Evolutionary conservation across 2,113 vertebrate species (phyloP).

Genomic region (Oxyruncus cristatus): DNA sequence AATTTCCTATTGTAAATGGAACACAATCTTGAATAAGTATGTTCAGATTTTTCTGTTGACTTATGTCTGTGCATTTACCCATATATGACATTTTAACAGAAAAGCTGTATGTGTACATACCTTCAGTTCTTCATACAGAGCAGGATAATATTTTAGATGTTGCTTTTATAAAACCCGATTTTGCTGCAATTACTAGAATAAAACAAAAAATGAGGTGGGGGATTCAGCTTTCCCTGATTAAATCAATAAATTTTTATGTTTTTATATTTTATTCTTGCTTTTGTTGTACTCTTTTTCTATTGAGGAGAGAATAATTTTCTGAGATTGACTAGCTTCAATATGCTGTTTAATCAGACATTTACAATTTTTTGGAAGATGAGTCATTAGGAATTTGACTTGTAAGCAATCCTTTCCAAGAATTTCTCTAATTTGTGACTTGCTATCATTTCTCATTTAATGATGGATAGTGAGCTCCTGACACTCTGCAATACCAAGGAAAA

Average conservation of each 20-base stretch:
- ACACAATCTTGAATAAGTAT: not conserved
- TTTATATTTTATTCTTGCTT: not conserved
- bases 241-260: not conserved
- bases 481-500: not conserved
- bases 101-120: not conserved
- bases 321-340: not conserved
- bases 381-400: constrained; percentile 26
- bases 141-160: not conserved
- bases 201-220: not conserved
- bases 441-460: not conserved
- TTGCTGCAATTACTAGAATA: not conserved
- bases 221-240: not conserved
- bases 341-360: not conserved
- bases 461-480: not conserved
- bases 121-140: not conserved
- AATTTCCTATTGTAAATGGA: not conserved
- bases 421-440: not conserved
- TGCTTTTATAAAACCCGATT: not conserved
- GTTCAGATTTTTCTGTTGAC: not conserved
- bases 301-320: not conserved
- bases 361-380: not conserved
- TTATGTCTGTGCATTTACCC: not conserved
- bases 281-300: not conserved
- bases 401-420: not conserved
- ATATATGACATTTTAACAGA: not conserved